Evolutionary conservation across 2,797 vertebrate species (phyloP), one percentile per base, ranked within the genome.

Genomic region (Neosilurus mollespiculum): DNA sequence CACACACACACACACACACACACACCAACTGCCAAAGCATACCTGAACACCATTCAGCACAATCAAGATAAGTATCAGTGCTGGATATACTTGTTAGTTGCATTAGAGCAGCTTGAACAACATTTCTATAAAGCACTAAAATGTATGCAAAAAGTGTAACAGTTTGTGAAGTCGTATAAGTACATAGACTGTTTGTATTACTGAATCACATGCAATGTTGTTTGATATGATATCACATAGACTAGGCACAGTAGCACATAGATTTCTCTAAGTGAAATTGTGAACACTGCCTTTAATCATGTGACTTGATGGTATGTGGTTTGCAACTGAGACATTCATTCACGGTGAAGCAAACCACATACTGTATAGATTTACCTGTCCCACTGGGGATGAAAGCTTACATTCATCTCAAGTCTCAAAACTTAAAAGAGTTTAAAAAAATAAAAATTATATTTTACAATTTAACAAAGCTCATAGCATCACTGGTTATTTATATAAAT

Each of bases 31-130:
- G 43, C 43, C 43, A 43, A 43, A 43, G 4, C 43, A 43, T 43
- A 43, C 43, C 24, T 12, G 6, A 20, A 20, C 67, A 71, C 12
- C 11, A 15, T 37, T 71, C 37, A 90, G 78, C 84, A 88, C 88
- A 89, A 84, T 89, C 89, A 88, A n/a, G 34, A 71, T 65, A 76
- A 61, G 69, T 82, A 67, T 73, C 61, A 67, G 43, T 37, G 22
- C 56, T 54, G 61, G 15, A 71, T 5, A 71, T 51, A 3, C 20
- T 49, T 49, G 12, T 59, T 16, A 18, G 2, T 18, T 76, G 9
- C 18, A 9, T 67, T 37, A 26, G 11, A 70, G 0, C 43, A 56
- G 58, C 16, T 30, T 58, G 15, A 84, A 80, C 18, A 64, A 10
- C 78, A 66, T 9, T 7, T 34, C 30, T 24, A 53, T 43, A 14